phyloP scores from a whole-genome alignment of 2,888 invertebrate species.

The Dorcus hopei region DNA sequence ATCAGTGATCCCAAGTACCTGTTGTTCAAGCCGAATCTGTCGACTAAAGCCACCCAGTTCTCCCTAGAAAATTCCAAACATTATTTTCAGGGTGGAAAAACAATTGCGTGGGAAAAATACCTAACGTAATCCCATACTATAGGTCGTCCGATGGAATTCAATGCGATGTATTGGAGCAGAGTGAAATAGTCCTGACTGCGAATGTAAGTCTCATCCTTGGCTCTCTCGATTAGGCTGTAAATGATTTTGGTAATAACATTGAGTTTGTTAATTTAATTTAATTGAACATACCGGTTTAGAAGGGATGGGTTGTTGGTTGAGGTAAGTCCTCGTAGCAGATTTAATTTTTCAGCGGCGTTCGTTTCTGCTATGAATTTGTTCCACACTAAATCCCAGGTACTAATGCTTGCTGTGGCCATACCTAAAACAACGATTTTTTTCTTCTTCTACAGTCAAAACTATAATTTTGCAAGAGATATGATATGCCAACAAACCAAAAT shows the following conservation, averaged over 20 bases:
- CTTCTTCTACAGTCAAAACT: not conserved
- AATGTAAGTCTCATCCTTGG: slow-evolving; percentile 72
- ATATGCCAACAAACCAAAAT: too few species aligned
- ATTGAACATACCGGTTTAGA: slow-evolving; percentile 58
- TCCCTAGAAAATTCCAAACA: slow-evolving; percentile 48
- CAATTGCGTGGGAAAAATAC: slow-evolving; percentile 33
- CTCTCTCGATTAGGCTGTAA: slow-evolving; percentile 66
- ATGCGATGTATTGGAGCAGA: slow-evolving; percentile 64
- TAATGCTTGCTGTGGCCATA: slow-evolving; percentile 59
- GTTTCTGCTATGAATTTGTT: slow-evolving; percentile 66
- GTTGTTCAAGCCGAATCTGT: slow-evolving; percentile 79
- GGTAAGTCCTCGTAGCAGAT: slow-evolving; percentile 69
- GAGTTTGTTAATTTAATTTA: too few species aligned
- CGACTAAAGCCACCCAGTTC: slow-evolving; percentile 72
- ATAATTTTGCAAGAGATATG: too few species aligned
- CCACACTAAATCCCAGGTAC: slow-evolving; percentile 76
- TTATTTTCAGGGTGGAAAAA: not conserved
- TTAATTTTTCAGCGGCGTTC: slow-evolving; percentile 76
- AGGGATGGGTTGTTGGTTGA: slow-evolving; percentile 64
- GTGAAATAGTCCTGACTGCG: slow-evolving; percentile 82
- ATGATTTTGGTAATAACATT: too few species aligned
- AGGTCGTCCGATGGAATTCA: slow-evolving; percentile 70
- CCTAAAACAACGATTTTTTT: slow-evolving; percentile 47
- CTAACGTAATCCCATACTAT: slow-evolving; percentile 82
- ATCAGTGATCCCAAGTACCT: slow-evolving; percentile 76